These are phyloP conservation scores for Heteromormyrus szaboi DNA, from an alignment of 2,797 vertebrate genomes.

Conservation along the genomic window DNA sequence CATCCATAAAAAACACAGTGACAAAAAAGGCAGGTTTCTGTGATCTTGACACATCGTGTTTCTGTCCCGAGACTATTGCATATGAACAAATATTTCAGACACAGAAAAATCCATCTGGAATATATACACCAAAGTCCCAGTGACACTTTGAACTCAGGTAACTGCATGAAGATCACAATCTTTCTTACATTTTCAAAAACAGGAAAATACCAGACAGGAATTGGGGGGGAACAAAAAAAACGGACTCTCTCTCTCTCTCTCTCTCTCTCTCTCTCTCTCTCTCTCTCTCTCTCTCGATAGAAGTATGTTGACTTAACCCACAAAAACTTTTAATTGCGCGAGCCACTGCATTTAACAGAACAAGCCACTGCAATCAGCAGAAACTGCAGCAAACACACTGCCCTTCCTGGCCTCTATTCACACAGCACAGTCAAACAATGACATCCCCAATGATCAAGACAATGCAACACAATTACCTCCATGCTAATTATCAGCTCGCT, in stretches of 20 bases:
- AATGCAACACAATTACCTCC: neutral
- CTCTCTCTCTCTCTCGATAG: neutral
- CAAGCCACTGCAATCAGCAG: neutral
- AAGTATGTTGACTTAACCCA: slow-evolving; percentile 18
- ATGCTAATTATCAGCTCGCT: neutral
- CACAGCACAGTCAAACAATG: neutral
- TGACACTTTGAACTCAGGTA: slow-evolving; percentile 17
- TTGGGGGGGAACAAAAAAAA: slow-evolving; percentile 13
- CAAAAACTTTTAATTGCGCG: slow-evolving; percentile 2
- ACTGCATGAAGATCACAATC: slow-evolving; percentile 18
- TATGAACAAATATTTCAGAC: slow-evolving; percentile 15
- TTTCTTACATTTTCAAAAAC: slow-evolving; percentile 14
- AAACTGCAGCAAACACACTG: neutral
- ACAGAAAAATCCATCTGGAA: slow-evolving; percentile 8
- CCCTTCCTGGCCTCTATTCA: neutral
- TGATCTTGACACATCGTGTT: neutral
- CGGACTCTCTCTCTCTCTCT: neutral
- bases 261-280: neutral
- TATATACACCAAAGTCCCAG: neutral
- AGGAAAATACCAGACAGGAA: slow-evolving; percentile 20
- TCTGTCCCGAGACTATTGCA: neutral
- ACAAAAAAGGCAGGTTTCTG: slow-evolving; percentile 27
- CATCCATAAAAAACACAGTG: slow-evolving; percentile 2
- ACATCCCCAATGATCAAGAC: neutral
- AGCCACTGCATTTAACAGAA: neutral